phyloP scores from a whole-genome alignment of 2,888 invertebrate genomes.

The Onchidella celtica region DNA sequence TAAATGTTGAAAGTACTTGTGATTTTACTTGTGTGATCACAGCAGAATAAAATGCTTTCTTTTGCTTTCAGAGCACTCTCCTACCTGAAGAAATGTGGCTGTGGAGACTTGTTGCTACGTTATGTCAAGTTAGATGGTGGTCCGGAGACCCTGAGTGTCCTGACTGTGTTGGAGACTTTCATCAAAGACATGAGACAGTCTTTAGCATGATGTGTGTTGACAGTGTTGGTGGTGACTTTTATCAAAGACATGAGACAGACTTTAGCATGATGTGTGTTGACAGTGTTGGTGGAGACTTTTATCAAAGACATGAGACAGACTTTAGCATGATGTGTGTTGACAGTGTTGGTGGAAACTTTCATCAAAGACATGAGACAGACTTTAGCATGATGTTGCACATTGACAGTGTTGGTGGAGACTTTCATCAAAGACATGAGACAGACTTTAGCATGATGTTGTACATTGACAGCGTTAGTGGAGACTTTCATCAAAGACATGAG shows the following conservation, averaged over 20 bases:
- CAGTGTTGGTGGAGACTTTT: constrained; percentile 65
- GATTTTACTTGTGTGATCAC: no score
- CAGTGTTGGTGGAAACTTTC: constrained; percentile 64
- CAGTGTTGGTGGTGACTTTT: constrained; percentile 64
- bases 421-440: constrained; percentile 59
- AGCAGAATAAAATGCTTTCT: no score
- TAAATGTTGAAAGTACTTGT: no score
- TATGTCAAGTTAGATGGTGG: constrained; percentile 67
- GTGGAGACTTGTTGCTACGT: constrained; percentile 67
- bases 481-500: constrained; percentile 62
- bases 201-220: background rate
- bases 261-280: constrained; percentile 55
- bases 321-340: background rate
- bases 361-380: constrained; percentile 54
- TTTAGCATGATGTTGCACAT: constrained; percentile 49
- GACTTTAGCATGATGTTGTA: constrained; percentile 3
- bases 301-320: constrained; percentile 54
- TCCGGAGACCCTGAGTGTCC: constrained; percentile 62
- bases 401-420: constrained; percentile 63
- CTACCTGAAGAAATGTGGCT: constrained; percentile 67
- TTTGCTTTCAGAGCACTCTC: constrained; percentile 61
- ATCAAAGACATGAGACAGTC: constrained; percentile 54
- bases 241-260: constrained; percentile 54
- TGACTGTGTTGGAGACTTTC: constrained; percentile 66
- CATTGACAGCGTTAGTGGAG: constrained; percentile 52